phyloP scores from a whole-genome alignment of 64 coral and sea anemone species.

The Pocillopora verrucosa region DNA sequence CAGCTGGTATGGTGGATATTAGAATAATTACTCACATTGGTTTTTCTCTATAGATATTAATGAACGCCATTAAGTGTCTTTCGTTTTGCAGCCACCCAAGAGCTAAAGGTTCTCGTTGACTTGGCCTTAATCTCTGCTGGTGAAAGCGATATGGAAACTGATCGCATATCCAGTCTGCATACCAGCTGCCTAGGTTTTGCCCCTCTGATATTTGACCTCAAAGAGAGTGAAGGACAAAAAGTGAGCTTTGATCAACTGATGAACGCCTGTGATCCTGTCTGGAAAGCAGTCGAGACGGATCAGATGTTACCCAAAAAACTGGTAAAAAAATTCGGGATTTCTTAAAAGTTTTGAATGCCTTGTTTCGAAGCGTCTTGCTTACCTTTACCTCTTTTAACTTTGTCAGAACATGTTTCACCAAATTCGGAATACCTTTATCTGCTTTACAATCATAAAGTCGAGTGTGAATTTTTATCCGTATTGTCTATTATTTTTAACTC shows the following conservation, averaged over 20 bases:
- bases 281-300: conserved; percentile 64
- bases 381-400: no score
- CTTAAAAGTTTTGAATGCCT: not conserved
- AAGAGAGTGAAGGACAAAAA: not conserved
- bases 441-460: no score
- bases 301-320: conserved; percentile 56
- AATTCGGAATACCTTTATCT: no score
- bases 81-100: conserved; percentile 53
- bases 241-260: conserved; percentile 55
- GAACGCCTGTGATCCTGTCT: conserved; percentile 61
- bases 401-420: no score
- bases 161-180: conserved; percentile 69
- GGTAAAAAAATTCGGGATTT: conserved; percentile 20
- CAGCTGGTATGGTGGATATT: no score
- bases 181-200: conserved; percentile 74
- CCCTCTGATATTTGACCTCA: conserved; percentile 68
- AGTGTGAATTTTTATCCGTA: no score
- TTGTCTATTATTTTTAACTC: no score
- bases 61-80: not conserved
- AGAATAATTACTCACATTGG: no score
- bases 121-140: conserved; percentile 85
- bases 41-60: no score
- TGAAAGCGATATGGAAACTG: conserved; percentile 75
- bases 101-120: conserved; percentile 78
- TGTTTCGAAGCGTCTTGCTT: not conserved